Percentiles rank a stretch among this genome's conserved stretches.
phyloP scores from a whole-genome alignment of 2,797 vertebrate genomes.

The Fratercula arctica region DNA sequence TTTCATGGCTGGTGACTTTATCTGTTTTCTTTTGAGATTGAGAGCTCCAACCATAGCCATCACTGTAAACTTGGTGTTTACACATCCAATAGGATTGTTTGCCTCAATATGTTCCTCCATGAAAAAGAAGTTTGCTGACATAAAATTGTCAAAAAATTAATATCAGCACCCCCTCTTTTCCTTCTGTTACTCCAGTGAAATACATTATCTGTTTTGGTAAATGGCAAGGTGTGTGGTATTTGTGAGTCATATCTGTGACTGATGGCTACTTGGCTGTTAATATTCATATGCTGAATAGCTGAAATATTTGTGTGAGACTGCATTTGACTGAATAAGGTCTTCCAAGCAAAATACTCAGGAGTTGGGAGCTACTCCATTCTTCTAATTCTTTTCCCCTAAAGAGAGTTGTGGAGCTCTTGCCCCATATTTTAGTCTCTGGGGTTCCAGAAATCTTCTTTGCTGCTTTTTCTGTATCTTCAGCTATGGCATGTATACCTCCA shows the following conservation, averaged over 20 bases:
- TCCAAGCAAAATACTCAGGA: not conserved
- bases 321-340: not conserved
- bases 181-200: not conserved
- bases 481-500: not conserved
- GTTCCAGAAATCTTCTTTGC: not conserved
- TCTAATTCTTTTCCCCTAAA: not conserved
- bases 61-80: not conserved
- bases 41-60: not conserved
- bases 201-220: not conserved
- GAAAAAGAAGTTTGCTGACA: not conserved
- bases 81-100: not conserved
- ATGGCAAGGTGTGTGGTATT: not conserved
- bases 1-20: not conserved
- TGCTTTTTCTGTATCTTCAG: not conserved
- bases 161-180: not conserved
- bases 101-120: not conserved
- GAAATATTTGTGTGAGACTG: not conserved
- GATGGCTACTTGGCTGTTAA: not conserved
- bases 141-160: not conserved
- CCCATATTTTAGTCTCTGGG: not conserved
- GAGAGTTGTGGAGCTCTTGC: not conserved
- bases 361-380: not conserved
- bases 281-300: not conserved
- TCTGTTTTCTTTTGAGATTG: not conserved
- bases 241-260: not conserved